phyloP scores from a whole-genome alignment of 1,140 invertebrate species.

The Aleiodes sp. region DNA sequence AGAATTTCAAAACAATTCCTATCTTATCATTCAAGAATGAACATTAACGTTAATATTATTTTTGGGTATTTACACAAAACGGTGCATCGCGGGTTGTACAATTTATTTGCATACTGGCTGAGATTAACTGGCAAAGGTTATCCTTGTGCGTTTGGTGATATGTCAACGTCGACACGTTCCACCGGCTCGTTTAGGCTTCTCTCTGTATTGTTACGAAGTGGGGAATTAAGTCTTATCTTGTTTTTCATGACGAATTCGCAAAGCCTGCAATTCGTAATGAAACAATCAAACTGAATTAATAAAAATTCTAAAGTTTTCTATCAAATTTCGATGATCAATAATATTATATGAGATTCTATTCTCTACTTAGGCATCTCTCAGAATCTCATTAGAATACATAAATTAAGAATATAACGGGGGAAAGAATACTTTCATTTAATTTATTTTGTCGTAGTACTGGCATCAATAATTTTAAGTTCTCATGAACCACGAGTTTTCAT shows the following conservation, averaged over 20 bases:
- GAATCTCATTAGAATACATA: too few relatives aligned
- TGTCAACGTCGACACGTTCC: conserved; percentile 21
- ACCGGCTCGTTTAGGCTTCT: neutral
- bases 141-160: conserved; percentile 9
- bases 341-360: too few relatives aligned
- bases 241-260: conserved; percentile 11
- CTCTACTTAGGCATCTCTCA: too few relatives aligned
- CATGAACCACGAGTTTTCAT: conserved; percentile 47
- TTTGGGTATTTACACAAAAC: too few relatives aligned
- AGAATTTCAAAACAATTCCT: too few relatives aligned
- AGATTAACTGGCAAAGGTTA: conserved; percentile 13
- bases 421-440: neutral
- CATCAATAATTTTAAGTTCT: conserved; percentile 17
- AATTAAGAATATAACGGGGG: neutral
- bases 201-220: neutral
- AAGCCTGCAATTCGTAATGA: neutral
- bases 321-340: too few relatives aligned
- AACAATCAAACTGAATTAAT: neutral
- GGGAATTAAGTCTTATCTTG: conserved; percentile 11
- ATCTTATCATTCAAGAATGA: too few relatives aligned
- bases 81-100: neutral
- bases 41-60: too few relatives aligned
- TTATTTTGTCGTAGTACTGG: neutral
- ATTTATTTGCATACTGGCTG: conserved; percentile 19
- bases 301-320: too few relatives aligned